Evolutionary conservation across 1,140 invertebrate genomes (phyloP).

Genomic region (Ditylenchus dipsaci): DNA sequence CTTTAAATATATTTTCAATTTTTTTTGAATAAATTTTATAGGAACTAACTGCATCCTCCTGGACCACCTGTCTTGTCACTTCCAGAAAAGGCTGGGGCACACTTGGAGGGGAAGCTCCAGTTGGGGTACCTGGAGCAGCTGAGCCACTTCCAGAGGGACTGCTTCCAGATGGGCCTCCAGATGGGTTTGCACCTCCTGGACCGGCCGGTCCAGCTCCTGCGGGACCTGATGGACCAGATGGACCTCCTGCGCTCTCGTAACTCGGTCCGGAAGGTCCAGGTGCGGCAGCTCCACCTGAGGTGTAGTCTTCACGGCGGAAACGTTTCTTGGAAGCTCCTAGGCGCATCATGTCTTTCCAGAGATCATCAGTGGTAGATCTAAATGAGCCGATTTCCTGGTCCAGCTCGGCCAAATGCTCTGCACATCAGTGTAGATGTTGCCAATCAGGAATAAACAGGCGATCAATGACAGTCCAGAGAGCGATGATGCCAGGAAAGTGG

Average conservation of each 20-base stretch:
- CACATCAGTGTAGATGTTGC: conserved; percentile 52
- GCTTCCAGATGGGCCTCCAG: neutral
- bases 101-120: conserved; percentile 36
- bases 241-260: no score
- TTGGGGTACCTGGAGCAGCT: conserved; percentile 19
- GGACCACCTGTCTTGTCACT: conserved; percentile 8
- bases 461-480: conserved; percentile 50
- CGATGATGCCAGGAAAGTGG: conserved; percentile 56
- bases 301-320: conserved; percentile 39
- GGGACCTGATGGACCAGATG: conserved; percentile 9
- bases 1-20: neutral
- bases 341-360: conserved; percentile 52
- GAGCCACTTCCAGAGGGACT: neutral
- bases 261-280: neutral
- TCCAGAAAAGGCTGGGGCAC: conserved; percentile 33
- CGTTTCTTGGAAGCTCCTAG: conserved; percentile 25
- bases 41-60: conserved; percentile 26
- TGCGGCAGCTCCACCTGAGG: neutral
- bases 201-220: neutral
- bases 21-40: neutral
- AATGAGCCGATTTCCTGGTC: conserved; percentile 48
- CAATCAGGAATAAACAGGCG: conserved; percentile 45
- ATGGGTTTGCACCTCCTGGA: neutral
- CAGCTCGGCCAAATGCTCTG: conserved; percentile 51
- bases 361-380: conserved; percentile 47